These are phyloP conservation scores for Lepidochitona cinerea DNA, from an alignment of 2,888 invertebrate species.

Conservation along the genomic window DNA sequence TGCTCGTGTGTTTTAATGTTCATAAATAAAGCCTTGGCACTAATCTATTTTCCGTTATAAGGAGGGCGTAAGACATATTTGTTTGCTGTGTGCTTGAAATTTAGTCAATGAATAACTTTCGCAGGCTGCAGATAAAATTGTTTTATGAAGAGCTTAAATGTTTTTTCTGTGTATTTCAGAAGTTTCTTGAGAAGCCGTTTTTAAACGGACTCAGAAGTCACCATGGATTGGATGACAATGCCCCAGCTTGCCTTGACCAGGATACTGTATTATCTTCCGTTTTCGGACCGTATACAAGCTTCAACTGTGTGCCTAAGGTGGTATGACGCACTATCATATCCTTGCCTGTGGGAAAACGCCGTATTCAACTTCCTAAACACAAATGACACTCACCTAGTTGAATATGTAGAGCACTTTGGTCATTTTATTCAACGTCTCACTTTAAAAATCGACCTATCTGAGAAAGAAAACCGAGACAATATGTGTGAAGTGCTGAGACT, in stretches of 20 bases:
- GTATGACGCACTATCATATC: slow-evolving; percentile 50
- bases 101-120: too few relatives aligned
- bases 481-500: slow-evolving; percentile 49
- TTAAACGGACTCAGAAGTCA: too few relatives aligned
- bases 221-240: slow-evolving; percentile 42
- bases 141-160: too few relatives aligned
- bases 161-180: too few relatives aligned
- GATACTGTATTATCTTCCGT: slow-evolving; percentile 51
- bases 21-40: too few relatives aligned
- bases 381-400: slow-evolving; percentile 28
- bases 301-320: slow-evolving; percentile 55
- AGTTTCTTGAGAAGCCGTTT: too few relatives aligned
- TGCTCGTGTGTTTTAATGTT: too few relatives aligned
- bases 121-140: too few relatives aligned
- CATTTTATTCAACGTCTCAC: slow-evolving; percentile 44
- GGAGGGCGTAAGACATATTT: too few relatives aligned
- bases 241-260: slow-evolving; percentile 59
- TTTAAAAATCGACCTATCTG: slow-evolving; percentile 56
- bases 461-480: slow-evolving; percentile 47
- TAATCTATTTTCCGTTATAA: too few relatives aligned
- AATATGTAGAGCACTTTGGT: slow-evolving; percentile 49
- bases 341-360: slow-evolving; percentile 55
- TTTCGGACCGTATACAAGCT: slow-evolving; percentile 46
- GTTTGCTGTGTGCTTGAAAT: too few relatives aligned
- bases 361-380: slow-evolving; percentile 42